These are phyloP conservation scores for Poliocrania exsul DNA, from an alignment of 2,797 vertebrate genomes.

Conservation along the genomic window DNA sequence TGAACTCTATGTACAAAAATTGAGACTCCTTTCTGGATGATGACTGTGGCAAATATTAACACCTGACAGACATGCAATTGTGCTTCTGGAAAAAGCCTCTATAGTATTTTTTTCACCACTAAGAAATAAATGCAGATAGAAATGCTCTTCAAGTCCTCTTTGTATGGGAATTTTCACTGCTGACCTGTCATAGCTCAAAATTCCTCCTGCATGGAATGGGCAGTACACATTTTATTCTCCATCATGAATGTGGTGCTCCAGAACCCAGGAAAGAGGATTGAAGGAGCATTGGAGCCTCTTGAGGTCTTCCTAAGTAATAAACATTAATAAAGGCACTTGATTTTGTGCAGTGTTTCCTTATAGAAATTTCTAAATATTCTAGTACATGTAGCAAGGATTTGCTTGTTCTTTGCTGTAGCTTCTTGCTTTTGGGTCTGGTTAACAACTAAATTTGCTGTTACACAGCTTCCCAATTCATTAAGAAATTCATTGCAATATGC, in stretches of 20 bases:
- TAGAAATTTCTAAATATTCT: background rate
- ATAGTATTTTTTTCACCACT: fast-evolving
- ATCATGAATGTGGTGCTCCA: background rate
- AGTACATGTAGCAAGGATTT: background rate
- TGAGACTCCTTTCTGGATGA: background rate
- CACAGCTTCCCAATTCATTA: background rate
- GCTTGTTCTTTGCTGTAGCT: background rate
- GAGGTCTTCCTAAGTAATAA: background rate
- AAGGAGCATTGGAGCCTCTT: background rate
- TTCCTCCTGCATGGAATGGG: background rate
- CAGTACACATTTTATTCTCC: background rate
- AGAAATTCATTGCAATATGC: background rate
- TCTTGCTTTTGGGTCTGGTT: background rate
- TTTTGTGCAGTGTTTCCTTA: background rate
- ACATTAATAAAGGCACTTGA: background rate
- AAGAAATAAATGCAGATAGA: background rate
- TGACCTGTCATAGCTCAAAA: background rate
- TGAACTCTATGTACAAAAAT: background rate
- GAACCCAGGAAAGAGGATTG: background rate
- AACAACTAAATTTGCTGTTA: background rate
- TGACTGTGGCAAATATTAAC: background rate
- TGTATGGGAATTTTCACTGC: background rate
- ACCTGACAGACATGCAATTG: fast-evolving
- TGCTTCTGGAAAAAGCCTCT: background rate
- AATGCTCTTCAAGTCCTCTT: background rate